Base-by-base conservation (phyloP, 2,888 invertebrate species). In the Iselma pallidipennis region DNA sequence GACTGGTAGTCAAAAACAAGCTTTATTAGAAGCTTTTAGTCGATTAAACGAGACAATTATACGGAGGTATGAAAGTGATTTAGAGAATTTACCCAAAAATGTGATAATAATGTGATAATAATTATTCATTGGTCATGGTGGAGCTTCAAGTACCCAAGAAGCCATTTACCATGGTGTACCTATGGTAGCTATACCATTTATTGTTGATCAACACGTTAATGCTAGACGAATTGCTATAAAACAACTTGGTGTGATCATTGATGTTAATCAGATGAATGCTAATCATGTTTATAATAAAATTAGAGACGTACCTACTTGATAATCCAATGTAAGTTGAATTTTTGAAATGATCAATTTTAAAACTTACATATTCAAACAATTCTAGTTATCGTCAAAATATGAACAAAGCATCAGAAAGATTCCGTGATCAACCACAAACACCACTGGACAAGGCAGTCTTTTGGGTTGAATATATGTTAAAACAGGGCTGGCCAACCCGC, bases 1-100 rank as follows among this genome's bases (percentile, higher is more conserved):
- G 51, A 69, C 72, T 10, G 63, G 67, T 23, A 63, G 71, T 48
- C 71, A 65, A 14, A 71, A 69, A 37, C 60, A 69, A 16, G 62
- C 67, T 4, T 67, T 82, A 16, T 31, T 81, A 2, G 65, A 71
- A 26, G 80, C 78, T 4, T 81, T 83, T 61, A 66, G 70, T 1
- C 70, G 73, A 57, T 61, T 83, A 28, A 74, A 76, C 16, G 78
- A 81, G 66, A 76, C 74, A 12, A 76, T 83, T 3, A 55, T 83
- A 14, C 82, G 81, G 82, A 82, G 81, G 71, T 81, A 76, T 69
- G 79, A 79, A 61, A 75, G 76, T 19, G 64, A 66, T 10, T 66
- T 78, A 50, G 66, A 68, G 2, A 70, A 76, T 55, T 37, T 79
- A 25, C 80, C 82, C 0, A 66, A 71, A 48, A 82, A 83, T 69